Evolutionary conservation across 2,888 invertebrate species (phyloP).

Genomic region (Macroteleia sp.): DNA sequence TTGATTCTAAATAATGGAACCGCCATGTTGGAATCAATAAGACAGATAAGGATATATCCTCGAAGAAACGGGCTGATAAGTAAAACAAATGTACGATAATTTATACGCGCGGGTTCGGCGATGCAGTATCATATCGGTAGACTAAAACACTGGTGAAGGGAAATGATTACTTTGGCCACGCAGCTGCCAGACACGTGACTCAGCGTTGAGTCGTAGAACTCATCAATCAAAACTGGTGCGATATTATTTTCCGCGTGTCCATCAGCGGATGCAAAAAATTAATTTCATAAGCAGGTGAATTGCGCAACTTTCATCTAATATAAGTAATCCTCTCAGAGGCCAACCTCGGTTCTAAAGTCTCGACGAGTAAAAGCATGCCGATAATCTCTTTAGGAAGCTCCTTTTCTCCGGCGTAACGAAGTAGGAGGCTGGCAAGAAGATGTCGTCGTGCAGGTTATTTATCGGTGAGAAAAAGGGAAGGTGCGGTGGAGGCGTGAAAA

Average conservation of each 20-base stretch:
- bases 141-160: background rate
- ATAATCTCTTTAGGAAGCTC: constrained; percentile 62
- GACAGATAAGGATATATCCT: constrained; percentile 42
- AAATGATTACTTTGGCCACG: background rate
- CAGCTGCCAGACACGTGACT: background rate
- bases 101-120: constrained; percentile 7
- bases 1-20: constrained; percentile 43
- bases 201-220: background rate
- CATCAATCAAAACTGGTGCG: constrained; percentile 1
- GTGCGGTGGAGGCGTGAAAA: constrained; percentile 30
- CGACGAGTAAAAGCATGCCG: constrained; percentile 49
- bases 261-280: constrained; percentile 32
- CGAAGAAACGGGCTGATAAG: constrained; percentile 26
- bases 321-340: constrained; percentile 58
- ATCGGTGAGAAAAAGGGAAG: constrained; percentile 25
- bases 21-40: constrained; percentile 49
- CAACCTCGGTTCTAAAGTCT: constrained; percentile 47
- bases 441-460: constrained; percentile 66
- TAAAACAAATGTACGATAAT: constrained; percentile 44
- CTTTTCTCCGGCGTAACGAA: constrained; percentile 46
- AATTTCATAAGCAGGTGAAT: constrained; percentile 60
- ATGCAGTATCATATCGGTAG: background rate
- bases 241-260: constrained; percentile 29
- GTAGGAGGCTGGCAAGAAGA: constrained; percentile 42
- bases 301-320: constrained; percentile 55